These are phyloP conservation scores for Thryonomys swinderianus DNA, from an alignment of 2,113 vertebrate species.

Conservation along the genomic window DNA sequence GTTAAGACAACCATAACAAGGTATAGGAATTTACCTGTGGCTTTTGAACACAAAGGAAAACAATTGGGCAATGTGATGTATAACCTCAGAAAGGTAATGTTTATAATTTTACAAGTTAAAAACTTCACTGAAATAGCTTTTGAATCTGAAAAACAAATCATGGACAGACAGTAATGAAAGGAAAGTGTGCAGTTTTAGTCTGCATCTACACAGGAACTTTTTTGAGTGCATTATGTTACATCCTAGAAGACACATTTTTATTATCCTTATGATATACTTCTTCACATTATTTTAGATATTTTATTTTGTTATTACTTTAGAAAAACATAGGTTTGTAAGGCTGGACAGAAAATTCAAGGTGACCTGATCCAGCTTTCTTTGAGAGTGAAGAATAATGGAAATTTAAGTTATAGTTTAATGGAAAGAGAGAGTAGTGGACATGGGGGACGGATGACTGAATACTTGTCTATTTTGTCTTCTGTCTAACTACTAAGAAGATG, in stretches of 20 bases:
- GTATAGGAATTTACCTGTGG: not conserved
- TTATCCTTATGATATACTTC: not conserved
- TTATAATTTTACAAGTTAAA: slow-evolving; percentile 42
- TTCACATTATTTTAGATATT: not conserved
- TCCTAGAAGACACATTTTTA: not conserved
- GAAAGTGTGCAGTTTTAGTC: not conserved
- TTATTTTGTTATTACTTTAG: not conserved
- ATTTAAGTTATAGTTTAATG: not conserved
- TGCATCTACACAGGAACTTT: not conserved
- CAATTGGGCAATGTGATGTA: not conserved
- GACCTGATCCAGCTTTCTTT: not conserved
- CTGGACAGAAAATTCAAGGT: not conserved
- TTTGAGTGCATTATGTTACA: not conserved
- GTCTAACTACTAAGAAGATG: not conserved
- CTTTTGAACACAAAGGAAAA: not conserved
- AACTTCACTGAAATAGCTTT: not conserved
- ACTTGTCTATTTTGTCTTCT: not conserved
- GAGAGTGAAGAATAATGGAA: not conserved
- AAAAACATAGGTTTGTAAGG: not conserved
- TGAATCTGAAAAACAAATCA: not conserved
- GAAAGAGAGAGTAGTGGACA: not conserved
- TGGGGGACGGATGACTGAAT: not conserved
- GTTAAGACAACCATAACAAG: not conserved
- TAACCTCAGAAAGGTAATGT: not conserved
- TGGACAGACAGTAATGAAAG: not conserved